Evolutionary conservation across 1,140 invertebrate genomes (phyloP), one percentile per base, ranked within the genome.

Genomic region (Bombus huntii): DNA sequence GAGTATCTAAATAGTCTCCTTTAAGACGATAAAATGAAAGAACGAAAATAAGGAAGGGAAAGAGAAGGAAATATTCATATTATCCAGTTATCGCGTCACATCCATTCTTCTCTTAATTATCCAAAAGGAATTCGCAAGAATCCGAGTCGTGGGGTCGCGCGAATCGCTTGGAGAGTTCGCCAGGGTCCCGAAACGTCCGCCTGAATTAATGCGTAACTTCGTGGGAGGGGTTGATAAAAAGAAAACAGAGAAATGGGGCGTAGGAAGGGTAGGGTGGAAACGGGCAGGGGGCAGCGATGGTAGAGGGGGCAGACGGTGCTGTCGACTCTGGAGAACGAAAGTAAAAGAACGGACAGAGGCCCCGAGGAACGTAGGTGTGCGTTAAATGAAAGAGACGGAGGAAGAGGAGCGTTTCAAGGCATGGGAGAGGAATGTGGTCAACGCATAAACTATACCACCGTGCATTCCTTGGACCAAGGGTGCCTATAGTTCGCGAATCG

Each of bases 341-440:
- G 89, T 88, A 84, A 88, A 88, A 85, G 87, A 87, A 82, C 85
- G 86, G 74, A 53, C 77, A 80, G 81, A 53, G 28, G 75, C 65
- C 75, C 76, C 57, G 72, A 71, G 89, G 84, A 80, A 90, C 89
- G 90, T 90, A 91, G 91, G 90, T 93, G 92, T 93, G 91, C 77
- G 90, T 93, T 85, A 92, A 92, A 92, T 90, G 92, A 92, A 93
- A 91, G 92, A 92, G 87, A 88, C 83, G 84, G 89, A 92, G 90
- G 89, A 92, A 92, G 91, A 93, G 90, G 90, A 93, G 90, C 89
- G 93, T 93, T 92, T 90, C 89, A 85, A 92, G 93, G 93, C 93
- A 94, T 94, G 94, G 93, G 93, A 94, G 93, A 93, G 94, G 94
- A 94, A 94, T 94, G 94, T 93, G 94, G 93, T 93, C 92, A 94